Conservation (phyloP, 2,888 invertebrate species). For the Drosophila mercatorum region DNA sequence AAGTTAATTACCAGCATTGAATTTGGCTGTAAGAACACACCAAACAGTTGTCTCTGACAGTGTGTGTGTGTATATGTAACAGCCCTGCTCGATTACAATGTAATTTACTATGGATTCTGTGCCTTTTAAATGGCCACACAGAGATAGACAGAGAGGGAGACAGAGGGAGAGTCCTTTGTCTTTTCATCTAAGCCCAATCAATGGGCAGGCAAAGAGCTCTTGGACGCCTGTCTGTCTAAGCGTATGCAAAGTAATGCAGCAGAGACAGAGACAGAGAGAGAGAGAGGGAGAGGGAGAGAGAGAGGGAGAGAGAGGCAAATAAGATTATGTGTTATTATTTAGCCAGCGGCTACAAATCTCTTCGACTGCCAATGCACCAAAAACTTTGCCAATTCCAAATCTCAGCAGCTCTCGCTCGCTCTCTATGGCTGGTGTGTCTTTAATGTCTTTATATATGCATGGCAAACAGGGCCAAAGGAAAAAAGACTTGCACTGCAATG, state of each 20-base stretch:
- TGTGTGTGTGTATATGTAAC: constrained; percentile 17
- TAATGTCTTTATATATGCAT: constrained; percentile 69
- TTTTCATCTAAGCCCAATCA: constrained; percentile 37
- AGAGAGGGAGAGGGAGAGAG: background rate
- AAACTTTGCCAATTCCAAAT: constrained; percentile 35
- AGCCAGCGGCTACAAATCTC: constrained; percentile 49
- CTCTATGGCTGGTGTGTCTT: constrained; percentile 32
- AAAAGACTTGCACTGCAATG: constrained; percentile 63
- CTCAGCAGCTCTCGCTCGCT: background rate
- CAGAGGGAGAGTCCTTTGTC: constrained; percentile 4
- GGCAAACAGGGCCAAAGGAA: constrained; percentile 46
- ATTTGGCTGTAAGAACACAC: constrained; percentile 71
- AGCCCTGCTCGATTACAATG: constrained; percentile 63
- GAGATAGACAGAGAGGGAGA: no score
- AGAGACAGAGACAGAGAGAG: background rate
- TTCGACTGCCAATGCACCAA: constrained; percentile 64
- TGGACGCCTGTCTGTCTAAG: constrained; percentile 18
- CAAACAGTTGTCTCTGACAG: constrained; percentile 23
- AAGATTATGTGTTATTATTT: constrained; percentile 57
- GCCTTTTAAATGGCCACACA: constrained; percentile 51
- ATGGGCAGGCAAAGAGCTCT: constrained; percentile 7
- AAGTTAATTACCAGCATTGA: constrained; percentile 82
- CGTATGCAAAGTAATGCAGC: constrained; percentile 15
- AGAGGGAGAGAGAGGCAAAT: constrained; percentile 15
- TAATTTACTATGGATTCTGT: constrained; percentile 71